phyloP scores from a whole-genome alignment of 1,140 invertebrate species.

The Rhagoletis pomonella region DNA sequence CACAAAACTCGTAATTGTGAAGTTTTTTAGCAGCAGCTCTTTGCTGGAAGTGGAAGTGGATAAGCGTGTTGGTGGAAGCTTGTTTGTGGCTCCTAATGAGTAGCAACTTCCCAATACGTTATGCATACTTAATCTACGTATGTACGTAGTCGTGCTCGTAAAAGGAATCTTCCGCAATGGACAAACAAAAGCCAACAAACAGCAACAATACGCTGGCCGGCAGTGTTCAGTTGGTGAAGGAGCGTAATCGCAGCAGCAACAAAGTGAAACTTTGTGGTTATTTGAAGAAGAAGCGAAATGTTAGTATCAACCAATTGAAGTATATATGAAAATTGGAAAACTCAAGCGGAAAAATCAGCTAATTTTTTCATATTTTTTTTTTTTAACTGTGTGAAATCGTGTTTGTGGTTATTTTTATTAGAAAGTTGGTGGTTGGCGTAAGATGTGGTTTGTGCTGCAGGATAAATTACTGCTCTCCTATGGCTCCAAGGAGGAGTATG shows the following conservation, averaged over 20 bases:
- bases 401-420: constrained; percentile 43
- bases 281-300: constrained; percentile 61
- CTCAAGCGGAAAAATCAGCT: not conserved
- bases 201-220: not conserved
- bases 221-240: constrained; percentile 42
- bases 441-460: constrained; percentile 61
- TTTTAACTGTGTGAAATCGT: not conserved
- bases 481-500: constrained; percentile 60
- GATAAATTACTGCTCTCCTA: constrained; percentile 60
- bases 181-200: constrained; percentile 12
- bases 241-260: constrained; percentile 52
- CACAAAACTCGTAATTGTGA: constrained; percentile 31
- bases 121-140: not conserved
- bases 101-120: not conserved
- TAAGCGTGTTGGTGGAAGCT: not conserved
- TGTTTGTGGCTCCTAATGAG: not conserved
- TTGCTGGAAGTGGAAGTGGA: constrained; percentile 33
- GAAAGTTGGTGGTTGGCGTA: constrained; percentile 62
- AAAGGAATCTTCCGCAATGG: not conserved
- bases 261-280: constrained; percentile 61
- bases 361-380: not conserved
- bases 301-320: constrained; percentile 53
- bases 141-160: not conserved
- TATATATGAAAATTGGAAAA: not conserved
- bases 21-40: constrained; percentile 1